Percentiles rank a stretch among this genome's conserved stretches.
These are phyloP conservation scores for Ctenodactylus gundi DNA, from an alignment of 2,113 vertebrate genomes.

Conservation along the genomic window DNA sequence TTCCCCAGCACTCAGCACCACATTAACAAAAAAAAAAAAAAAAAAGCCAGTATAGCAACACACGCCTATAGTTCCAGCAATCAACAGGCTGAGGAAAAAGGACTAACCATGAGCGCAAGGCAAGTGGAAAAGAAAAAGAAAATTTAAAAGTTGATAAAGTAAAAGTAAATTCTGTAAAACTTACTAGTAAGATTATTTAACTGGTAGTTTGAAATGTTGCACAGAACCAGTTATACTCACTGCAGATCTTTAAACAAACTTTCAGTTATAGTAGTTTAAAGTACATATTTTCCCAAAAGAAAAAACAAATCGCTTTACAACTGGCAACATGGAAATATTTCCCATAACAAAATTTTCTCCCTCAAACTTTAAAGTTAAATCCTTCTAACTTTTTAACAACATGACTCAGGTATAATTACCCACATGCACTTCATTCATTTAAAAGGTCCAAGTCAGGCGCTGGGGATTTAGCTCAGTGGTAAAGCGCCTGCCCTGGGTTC, in stretches of 20 bases:
- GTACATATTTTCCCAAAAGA: background rate
- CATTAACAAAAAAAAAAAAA: no score
- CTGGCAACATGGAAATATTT: background rate
- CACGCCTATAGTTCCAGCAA: no score
- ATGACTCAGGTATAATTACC: background rate
- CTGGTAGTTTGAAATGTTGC: background rate
- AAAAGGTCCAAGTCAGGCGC: background rate
- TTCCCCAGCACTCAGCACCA: no score
- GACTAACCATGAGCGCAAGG: no score
- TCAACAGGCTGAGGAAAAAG: no score
- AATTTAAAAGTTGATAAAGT: conserved; percentile 12
- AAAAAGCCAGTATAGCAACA: no score
- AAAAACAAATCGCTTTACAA: background rate
- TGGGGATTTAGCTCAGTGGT: no score
- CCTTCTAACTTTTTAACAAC: conserved; percentile 23
- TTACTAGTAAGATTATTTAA: background rate
- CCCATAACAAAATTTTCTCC: background rate
- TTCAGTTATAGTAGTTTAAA: background rate
- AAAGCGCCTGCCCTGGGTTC: no score
- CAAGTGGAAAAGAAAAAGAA: conserved; percentile 30
- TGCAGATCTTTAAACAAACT: no score
- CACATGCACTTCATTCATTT: conserved; percentile 6
- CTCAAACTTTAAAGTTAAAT: conserved; percentile 32
- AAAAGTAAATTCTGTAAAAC: background rate
- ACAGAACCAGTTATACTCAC: no score